Evolutionary conservation across 2,113 vertebrate species (phyloP).

Genomic region (Manacus vitellinus): DNA sequence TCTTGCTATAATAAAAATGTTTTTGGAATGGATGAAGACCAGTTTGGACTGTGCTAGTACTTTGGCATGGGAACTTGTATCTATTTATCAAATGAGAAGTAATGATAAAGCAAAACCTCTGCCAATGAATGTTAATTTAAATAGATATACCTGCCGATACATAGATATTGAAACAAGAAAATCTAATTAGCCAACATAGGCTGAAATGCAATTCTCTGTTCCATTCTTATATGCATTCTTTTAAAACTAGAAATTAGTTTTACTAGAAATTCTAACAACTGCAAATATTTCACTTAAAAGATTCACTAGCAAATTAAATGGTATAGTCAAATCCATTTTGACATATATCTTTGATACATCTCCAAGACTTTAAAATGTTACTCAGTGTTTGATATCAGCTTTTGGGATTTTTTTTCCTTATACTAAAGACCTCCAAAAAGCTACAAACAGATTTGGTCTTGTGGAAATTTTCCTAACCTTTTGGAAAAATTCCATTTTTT

Average conservation of each 20-base stretch:
- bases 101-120: slow-evolving; percentile 29
- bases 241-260: slow-evolving; percentile 44
- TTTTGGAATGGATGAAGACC: slow-evolving; percentile 46
- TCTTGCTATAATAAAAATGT: slow-evolving; percentile 19
- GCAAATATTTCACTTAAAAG: not conserved
- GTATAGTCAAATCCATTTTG: not conserved
- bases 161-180: not conserved
- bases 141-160: not conserved
- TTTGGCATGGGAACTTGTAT: slow-evolving; percentile 2
- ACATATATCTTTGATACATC: not conserved
- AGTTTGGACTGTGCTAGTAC: not conserved
- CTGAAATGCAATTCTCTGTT: not conserved
- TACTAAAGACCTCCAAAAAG: not conserved
- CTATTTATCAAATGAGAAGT: slow-evolving; percentile 42
- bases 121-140: not conserved
- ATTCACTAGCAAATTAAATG: not conserved
- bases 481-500: not conserved
- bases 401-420: not conserved
- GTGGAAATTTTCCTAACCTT: not conserved
- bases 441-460: not conserved
- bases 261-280: not conserved
- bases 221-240: not conserved
- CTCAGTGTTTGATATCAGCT: not conserved
- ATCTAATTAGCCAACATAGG: not conserved
- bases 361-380: not conserved